Evolutionary conservation across 2,113 vertebrate species (phyloP), one percentile per base, ranked within the genome.

Genomic region (Pogona vitticeps): DNA sequence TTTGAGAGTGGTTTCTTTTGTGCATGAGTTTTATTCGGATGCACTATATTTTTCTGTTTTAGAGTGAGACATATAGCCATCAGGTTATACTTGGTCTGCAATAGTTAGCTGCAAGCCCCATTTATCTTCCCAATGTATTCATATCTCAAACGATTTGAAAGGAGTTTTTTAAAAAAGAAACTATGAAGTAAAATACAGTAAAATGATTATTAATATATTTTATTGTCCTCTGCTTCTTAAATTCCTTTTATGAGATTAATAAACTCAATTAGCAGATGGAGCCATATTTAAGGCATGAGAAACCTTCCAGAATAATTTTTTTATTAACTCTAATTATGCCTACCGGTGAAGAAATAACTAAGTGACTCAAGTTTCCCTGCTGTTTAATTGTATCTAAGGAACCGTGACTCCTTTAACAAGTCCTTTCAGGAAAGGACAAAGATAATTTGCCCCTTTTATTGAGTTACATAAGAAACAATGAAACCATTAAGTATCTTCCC

Each of bases 301-400:
- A 91, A 81, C 18, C 38, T 94, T 86, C 1, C 61, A 88, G 84
- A 88, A 46, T 88, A 91, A 78, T 59, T 73, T 80, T 85, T 91
- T 88, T 91, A 82, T 86, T 93, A 84, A 80, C 85, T 76, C 2
- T 80, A 94, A 92, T 91, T 93, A 83, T 86, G 78, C 84, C 85
- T 90, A 83, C 26, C 88, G 88, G 84, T 92, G 80, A 94, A 85
- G 80, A 88, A 94, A 92, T n/a, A 91, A 71, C 83, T 63, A 87
- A 91, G 52, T 40, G 42, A 91, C 28, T 92, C 71, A 52, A 85
- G 73, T 18, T 92, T 91, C 18, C 70, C 88, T 88, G 84, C 38
- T 82, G n/a, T 88, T 94, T 92, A 93, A 84, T 93, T 91, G 92
- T 92, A 91, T 86, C 76, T 88, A 88, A 87, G 56, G n/a, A 93